Conservation (phyloP, 2,888 invertebrate species). For the Harmothoe impar region DNA sequence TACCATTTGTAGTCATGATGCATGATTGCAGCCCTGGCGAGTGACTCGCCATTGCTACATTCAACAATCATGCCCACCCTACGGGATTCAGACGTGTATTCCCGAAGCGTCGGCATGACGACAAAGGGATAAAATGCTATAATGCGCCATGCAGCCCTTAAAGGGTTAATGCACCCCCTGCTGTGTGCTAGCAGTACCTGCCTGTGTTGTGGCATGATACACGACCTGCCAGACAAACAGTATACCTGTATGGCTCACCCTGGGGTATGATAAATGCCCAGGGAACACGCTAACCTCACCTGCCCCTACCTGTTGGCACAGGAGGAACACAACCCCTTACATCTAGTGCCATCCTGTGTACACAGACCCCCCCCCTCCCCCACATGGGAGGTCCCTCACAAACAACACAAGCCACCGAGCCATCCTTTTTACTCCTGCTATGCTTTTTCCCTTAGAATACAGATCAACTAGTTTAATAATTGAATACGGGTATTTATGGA, state of each 20-base stretch:
- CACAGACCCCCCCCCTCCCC: neutral
- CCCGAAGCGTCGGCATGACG: no score
- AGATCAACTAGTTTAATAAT: conserved; percentile 33
- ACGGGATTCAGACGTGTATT: no score
- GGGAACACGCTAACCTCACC: conserved; percentile 24
- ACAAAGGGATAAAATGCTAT: no score
- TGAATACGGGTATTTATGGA: conserved; percentile 25
- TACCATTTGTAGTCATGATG: no score
- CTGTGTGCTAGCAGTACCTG: neutral
- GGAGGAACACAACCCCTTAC: neutral
- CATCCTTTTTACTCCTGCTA: neutral
- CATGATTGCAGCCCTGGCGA: no score
- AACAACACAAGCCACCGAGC: neutral
- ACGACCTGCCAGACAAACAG: neutral
- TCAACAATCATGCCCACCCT: no score
- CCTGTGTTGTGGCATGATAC: neutral
- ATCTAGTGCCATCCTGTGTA: neutral
- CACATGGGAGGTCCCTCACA: neutral
- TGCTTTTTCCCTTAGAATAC: neutral
- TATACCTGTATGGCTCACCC: neutral
- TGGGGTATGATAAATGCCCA: conserved; percentile 24
- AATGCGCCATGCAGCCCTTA: no score
- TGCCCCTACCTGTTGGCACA: neutral
- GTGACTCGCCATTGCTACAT: no score
- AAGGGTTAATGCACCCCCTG: no score